Evolutionary conservation across 2,888 invertebrate species (phyloP).

Genomic region (Calephelis perditalis): DNA sequence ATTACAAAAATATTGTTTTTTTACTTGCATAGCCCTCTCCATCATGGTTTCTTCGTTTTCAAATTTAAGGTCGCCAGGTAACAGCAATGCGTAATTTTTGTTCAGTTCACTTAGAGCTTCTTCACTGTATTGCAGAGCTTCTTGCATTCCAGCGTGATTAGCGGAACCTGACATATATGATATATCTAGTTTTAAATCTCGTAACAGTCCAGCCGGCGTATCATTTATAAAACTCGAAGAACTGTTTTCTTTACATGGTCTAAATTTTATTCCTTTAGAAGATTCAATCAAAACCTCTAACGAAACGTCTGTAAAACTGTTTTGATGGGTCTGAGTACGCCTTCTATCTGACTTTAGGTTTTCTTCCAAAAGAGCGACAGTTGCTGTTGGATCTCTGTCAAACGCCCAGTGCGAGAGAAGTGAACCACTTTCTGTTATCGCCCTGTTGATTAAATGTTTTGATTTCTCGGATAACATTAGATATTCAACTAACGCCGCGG

Average conservation of each 20-base stretch:
- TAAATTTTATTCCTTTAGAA: constrained; percentile 38
- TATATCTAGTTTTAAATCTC: constrained; percentile 34
- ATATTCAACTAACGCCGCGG: constrained; percentile 53
- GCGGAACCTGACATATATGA: constrained; percentile 54
- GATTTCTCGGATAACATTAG: constrained; percentile 47
- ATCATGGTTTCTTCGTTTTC: constrained; percentile 30
- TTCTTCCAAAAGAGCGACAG: constrained; percentile 45
- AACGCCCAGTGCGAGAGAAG: constrained; percentile 54
- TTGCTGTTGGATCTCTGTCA: constrained; percentile 46
- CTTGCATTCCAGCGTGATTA: constrained; percentile 47
- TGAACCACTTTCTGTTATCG: constrained; percentile 59
- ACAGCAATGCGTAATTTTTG: constrained; percentile 34
- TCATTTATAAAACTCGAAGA: constrained; percentile 40
- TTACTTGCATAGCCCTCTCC: constrained; percentile 37
- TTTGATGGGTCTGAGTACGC: background rate
- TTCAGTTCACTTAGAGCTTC: constrained; percentile 40
- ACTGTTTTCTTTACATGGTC: constrained; percentile 47
- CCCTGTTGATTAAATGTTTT: constrained; percentile 45
- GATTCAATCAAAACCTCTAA: constrained; percentile 36
- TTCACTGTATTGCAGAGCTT: constrained; percentile 40
- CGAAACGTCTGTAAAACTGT: constrained; percentile 30
- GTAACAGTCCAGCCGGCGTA: constrained; percentile 47
- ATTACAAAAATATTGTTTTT: constrained; percentile 46
- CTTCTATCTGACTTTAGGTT: constrained; percentile 32
- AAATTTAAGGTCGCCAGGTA: constrained; percentile 54